Percentiles rank a stretch among this genome's conserved stretches.
phyloP scores from a whole-genome alignment of 2,888 invertebrate species.

The Acleris laterana region DNA sequence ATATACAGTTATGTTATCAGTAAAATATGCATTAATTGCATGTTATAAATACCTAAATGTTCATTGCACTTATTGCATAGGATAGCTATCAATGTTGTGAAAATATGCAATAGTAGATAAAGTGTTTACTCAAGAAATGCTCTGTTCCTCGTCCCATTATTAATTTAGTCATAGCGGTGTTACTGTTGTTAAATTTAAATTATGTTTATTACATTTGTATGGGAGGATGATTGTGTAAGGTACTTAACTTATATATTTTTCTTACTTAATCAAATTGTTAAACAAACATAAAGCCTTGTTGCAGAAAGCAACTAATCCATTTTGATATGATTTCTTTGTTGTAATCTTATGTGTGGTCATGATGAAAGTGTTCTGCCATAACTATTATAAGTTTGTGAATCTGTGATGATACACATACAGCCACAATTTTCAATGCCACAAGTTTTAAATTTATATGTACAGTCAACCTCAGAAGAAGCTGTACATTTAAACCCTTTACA shows the following conservation, averaged over 20 bases:
- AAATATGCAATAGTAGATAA: slow-evolving; percentile 9
- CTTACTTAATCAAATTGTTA: neutral
- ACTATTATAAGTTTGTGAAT: too few species aligned
- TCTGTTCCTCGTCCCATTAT: neutral
- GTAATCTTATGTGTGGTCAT: too few species aligned
- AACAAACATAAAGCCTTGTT: too few species aligned
- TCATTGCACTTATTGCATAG: neutral
- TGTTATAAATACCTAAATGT: neutral
- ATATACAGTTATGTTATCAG: neutral
- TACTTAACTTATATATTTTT: neutral
- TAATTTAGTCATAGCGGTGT: neutral
- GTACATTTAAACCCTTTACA: too few species aligned
- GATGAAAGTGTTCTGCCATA: too few species aligned
- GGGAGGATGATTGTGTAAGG: slow-evolving; percentile 7
- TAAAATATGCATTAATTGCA: neutral
- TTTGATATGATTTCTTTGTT: too few species aligned
- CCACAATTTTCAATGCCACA: too few species aligned
- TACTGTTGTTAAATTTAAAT: neutral
- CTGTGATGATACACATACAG: too few species aligned
- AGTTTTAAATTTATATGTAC: too few species aligned
- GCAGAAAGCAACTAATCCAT: too few species aligned
- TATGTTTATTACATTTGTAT: slow-evolving; percentile 4
- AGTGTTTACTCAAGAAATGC: neutral
- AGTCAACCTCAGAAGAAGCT: too few species aligned
- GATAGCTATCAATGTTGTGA: slow-evolving; percentile 1